phyloP scores from a whole-genome alignment of 2,888 invertebrate species.

The Eupithecia insigniata region DNA sequence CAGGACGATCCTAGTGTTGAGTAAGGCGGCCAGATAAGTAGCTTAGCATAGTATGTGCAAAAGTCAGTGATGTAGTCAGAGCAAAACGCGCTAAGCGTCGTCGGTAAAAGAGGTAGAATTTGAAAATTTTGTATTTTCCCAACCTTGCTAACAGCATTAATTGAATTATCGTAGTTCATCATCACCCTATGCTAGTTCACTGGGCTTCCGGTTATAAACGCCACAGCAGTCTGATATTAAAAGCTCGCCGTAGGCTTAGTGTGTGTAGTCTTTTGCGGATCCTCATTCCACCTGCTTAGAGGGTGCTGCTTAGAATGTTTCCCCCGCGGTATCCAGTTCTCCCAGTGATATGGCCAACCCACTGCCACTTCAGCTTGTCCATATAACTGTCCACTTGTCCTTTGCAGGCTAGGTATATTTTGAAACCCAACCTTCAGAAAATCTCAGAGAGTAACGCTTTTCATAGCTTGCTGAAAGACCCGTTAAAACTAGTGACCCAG shows the following conservation, averaged over 20 bases:
- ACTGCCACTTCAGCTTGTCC: no score
- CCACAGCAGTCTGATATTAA: no score
- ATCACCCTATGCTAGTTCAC: no score
- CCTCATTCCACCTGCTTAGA: background rate
- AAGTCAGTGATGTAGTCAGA: background rate
- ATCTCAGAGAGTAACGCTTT: background rate
- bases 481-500: background rate
- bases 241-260: no score
- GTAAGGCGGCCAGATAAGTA: background rate
- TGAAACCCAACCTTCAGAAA: background rate
- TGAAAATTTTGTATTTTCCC: background rate
- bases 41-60: background rate
- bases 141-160: no score
- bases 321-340: background rate
- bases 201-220: background rate
- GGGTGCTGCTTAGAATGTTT: background rate
- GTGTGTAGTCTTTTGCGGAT: background rate
- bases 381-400: no score
- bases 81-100: background rate
- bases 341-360: no score
- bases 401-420: no score
- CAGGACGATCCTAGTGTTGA: constrained; percentile 5
- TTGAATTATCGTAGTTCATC: no score
- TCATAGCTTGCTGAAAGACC: background rate
- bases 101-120: background rate